Evolutionary conservation across 2,888 invertebrate genomes (phyloP).

Genomic region (Abrostola tripartita): DNA sequence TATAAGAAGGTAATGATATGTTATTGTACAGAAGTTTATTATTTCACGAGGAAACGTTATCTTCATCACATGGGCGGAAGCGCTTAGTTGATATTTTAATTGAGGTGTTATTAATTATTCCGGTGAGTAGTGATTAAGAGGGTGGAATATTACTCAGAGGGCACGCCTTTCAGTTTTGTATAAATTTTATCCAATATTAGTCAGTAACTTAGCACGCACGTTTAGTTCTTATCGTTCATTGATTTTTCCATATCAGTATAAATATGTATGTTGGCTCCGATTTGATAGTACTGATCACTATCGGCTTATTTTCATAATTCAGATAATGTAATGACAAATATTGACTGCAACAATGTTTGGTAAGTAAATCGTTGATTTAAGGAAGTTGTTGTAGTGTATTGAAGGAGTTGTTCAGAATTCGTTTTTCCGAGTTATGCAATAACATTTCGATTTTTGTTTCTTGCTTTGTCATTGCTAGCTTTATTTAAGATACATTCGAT

Average conservation of each 20-base stretch:
- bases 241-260: constrained; percentile 63
- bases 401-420: too few relatives aligned
- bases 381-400: too few relatives aligned
- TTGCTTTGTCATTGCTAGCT: too few relatives aligned
- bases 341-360: constrained; percentile 11
- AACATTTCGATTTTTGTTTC: too few relatives aligned
- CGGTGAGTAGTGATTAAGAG: constrained; percentile 80
- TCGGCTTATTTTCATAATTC: constrained; percentile 52
- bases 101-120: constrained; percentile 85
- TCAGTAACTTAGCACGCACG: constrained; percentile 50
- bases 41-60: constrained; percentile 55
- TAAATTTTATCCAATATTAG: constrained; percentile 52
- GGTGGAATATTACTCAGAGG: constrained; percentile 79
- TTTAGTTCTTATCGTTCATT: constrained; percentile 69
- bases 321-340: constrained; percentile 47
- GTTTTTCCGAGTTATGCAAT: too few relatives aligned
- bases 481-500: too few relatives aligned
- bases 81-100: constrained; percentile 84
- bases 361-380: background rate
- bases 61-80: constrained; percentile 77
- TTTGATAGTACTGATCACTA: constrained; percentile 52
- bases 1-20: constrained; percentile 47
- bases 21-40: constrained; percentile 52
- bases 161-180: constrained; percentile 73
- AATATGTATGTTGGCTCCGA: constrained; percentile 31